These are phyloP conservation scores for Digitonthophagus gazella DNA, from an alignment of 2,888 invertebrate genomes.

Conservation along the genomic window DNA sequence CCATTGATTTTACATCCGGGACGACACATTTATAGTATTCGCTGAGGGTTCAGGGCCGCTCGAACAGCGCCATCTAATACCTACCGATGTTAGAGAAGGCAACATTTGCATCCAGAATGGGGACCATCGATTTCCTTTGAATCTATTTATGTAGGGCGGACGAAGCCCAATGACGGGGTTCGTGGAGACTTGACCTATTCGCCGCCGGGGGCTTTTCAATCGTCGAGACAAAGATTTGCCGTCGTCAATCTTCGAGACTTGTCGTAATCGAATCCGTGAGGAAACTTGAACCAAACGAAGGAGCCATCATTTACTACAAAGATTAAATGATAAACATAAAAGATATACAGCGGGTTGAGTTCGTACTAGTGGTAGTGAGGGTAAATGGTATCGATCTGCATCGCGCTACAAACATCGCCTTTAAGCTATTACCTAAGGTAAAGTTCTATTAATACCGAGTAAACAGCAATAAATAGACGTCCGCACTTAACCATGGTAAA, in stretches of 20 bases:
- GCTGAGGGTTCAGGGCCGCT: not conserved
- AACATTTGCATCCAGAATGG: not conserved
- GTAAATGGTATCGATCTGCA: not conserved
- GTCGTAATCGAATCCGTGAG: not conserved
- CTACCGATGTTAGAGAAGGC: not conserved
- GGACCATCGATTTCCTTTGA: not conserved
- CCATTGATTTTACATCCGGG: conserved; percentile 39
- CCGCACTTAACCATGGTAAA: not conserved
- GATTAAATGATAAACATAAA: not conserved
- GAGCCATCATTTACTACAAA: not conserved
- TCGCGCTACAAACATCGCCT: no score
- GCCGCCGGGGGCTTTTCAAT: not conserved
- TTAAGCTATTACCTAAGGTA: no score
- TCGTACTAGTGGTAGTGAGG: no score
- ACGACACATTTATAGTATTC: conserved; percentile 16
- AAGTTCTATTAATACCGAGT: not conserved
- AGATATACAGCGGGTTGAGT: no score
- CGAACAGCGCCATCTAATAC: not conserved
- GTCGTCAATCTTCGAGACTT: not conserved
- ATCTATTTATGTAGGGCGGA: not conserved
- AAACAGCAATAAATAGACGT: not conserved
- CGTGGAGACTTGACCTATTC: not conserved
- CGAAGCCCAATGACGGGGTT: not conserved
- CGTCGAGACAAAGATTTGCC: not conserved
- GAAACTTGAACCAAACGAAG: not conserved